These are phyloP conservation scores for Melipona bicolor DNA, from an alignment of 2,888 invertebrate species.

Conservation along the genomic window DNA sequence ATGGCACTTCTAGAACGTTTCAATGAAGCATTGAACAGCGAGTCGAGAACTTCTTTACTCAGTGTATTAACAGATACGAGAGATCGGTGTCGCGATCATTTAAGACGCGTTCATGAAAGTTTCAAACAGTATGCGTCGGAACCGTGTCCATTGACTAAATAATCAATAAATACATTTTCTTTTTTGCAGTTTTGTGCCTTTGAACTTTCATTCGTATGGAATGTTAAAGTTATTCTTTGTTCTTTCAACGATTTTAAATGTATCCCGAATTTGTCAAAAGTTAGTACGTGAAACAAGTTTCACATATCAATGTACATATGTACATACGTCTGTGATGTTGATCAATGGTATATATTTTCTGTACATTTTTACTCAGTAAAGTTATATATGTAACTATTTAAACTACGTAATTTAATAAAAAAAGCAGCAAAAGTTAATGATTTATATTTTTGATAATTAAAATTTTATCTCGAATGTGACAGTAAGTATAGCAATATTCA, in stretches of 20 bases:
- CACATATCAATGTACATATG: background rate
- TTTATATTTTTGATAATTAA: background rate
- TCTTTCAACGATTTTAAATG: background rate
- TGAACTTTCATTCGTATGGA: background rate
- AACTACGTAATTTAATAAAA: conserved; percentile 43
- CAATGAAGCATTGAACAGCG: conserved; percentile 62
- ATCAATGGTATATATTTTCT: conserved; percentile 4
- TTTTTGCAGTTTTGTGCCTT: background rate
- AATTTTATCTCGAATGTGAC: background rate
- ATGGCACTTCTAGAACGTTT: conserved; percentile 66
- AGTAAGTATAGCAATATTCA: background rate
- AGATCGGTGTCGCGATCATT: conserved; percentile 65
- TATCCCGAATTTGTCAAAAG: background rate
- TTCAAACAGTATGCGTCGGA: conserved; percentile 71
- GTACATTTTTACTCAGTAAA: conserved; percentile 1
- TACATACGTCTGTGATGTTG: conserved; percentile 1
- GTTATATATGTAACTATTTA: conserved; percentile 5
- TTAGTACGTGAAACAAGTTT: background rate
- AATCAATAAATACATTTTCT: conserved; percentile 18
- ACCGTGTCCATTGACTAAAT: conserved; percentile 74
- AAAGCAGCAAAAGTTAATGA: background rate
- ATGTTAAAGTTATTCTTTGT: background rate
- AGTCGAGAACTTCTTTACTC: conserved; percentile 65
- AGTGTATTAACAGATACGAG: conserved; percentile 70
- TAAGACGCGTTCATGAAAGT: conserved; percentile 68